Conservation (phyloP, 2,797 vertebrate species). For the Serranus cabrilla region DNA sequence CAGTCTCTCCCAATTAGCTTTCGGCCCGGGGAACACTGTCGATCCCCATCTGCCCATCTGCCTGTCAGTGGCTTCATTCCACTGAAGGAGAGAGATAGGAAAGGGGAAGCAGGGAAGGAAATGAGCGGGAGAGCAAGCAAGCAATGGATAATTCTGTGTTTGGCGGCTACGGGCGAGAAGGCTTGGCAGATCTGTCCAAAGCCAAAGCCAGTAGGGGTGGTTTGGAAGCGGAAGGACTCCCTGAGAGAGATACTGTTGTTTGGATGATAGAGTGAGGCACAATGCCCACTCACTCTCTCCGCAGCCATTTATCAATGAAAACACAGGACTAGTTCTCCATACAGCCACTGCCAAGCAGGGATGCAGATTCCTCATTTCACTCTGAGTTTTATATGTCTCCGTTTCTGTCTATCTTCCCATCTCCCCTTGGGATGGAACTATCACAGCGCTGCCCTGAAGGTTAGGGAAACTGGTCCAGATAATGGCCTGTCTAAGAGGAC, state of each 20-base stretch:
- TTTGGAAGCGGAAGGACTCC: slow-evolving; percentile 78
- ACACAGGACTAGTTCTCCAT: slow-evolving; percentile 61
- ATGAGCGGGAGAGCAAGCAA: slow-evolving; percentile 57
- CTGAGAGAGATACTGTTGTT: slow-evolving; percentile 81
- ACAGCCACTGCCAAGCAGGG: slow-evolving; percentile 54
- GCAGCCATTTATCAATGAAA: slow-evolving; percentile 81
- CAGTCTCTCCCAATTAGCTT: slow-evolving; percentile 87
- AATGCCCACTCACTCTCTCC: slow-evolving; percentile 72
- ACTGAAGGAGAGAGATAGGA: slow-evolving; percentile 65
- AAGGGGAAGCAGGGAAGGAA: slow-evolving; percentile 53
- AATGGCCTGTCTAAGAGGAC: slow-evolving; percentile 72
- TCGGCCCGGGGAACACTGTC: slow-evolving; percentile 83
- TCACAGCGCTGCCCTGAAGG: slow-evolving; percentile 69
- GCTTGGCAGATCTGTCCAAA: slow-evolving; percentile 74
- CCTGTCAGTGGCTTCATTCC: slow-evolving; percentile 83
- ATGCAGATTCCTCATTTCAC: slow-evolving; percentile 69
- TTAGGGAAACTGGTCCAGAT: slow-evolving; percentile 75
- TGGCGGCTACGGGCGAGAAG: slow-evolving; percentile 72
- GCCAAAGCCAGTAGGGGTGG: slow-evolving; percentile 76
- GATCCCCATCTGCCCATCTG: slow-evolving; percentile 84
- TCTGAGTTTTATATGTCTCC: slow-evolving; percentile 40
- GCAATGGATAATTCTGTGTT: slow-evolving; percentile 77
- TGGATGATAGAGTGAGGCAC: slow-evolving; percentile 76
- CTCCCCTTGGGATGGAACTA: slow-evolving; percentile 53
- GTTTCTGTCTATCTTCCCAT: slow-evolving; percentile 56